Evolutionary conservation across 1,140 invertebrate genomes (phyloP), one percentile per base, ranked within the genome.

Genomic region (Episyrphus balteatus): DNA sequence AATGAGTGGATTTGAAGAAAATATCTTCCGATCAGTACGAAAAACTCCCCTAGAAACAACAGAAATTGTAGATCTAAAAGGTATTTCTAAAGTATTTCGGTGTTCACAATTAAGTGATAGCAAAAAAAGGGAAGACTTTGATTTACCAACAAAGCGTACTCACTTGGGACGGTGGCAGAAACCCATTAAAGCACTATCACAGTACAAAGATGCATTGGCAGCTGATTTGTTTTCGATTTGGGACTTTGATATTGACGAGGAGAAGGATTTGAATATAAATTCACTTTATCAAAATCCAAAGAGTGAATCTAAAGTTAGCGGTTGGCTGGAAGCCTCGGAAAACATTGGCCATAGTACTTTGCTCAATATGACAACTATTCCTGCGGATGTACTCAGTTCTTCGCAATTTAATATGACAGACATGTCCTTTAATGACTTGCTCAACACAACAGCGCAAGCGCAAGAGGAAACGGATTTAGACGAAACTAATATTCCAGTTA

Each of bases 101-200:
- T 51, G 50, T 13, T 32, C 42, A 10, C 9, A 14, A 32, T 40
- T 51, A 12, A 48, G 13, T 14, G 13, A 14, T n/a, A 17, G 31
- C 15, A 30, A 5, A 5, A 14, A 15, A 15, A 17, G 6, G 11
- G 5, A 21, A 26, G 44, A 45, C 15, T 11, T 36, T 19, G 32
- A 45, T 31, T 18, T 12, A 26, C 34, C 43, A 26, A 30, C 15
- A 14, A 47, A 39, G 44, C 34, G 46, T 15, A 14, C n/a, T 5
- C 26, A 26, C 26, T 44, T 47, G 18, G 50, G 50, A n/a, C 50
- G 50, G 10, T 51, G 50, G 50, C 50, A 48, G 9, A 51, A 51
- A 42, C 26, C 46, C 1, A 37, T 51, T 12, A 12, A 34, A 34
- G 38, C 50, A 13, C 31, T 51, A 38, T 34, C 48, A 45, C 21